Evolutionary conservation across 2,888 invertebrate species (phyloP).

Genomic region (Amorpha juglandis): DNA sequence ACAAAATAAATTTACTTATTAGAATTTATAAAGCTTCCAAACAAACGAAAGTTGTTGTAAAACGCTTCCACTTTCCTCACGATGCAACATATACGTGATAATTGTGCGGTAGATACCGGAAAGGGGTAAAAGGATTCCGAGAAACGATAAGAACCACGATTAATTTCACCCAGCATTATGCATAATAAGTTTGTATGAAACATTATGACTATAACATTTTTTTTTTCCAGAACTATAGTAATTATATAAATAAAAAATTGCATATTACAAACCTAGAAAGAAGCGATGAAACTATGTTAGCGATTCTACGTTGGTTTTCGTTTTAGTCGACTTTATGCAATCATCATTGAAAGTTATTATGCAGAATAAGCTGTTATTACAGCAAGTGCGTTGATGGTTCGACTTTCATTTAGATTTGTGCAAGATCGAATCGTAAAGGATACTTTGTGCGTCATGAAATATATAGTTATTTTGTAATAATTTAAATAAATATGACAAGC

Average conservation of each 20-base stretch:
- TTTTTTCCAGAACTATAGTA: too few relatives aligned
- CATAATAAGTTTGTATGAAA: conserved; percentile 36
- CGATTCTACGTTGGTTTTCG: background rate
- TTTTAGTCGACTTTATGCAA: conserved; percentile 5
- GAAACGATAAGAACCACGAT: conserved; percentile 58
- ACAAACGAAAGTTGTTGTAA: background rate
- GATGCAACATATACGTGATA: conserved; percentile 46
- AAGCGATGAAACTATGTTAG: background rate
- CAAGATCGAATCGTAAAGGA: background rate
- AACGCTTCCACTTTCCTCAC: conserved; percentile 6
- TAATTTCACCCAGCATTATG: conserved; percentile 38
- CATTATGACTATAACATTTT: too few relatives aligned
- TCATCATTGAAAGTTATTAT: conserved; percentile 2
- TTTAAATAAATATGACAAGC: background rate
- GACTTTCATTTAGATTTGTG: conserved; percentile 7
- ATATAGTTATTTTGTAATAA: background rate
- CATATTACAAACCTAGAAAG: too few relatives aligned
- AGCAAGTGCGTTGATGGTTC: conserved; percentile 3
- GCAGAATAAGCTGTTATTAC: conserved; percentile 6
- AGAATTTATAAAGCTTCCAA: background rate
- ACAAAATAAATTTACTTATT: background rate
- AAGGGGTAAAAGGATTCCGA: conserved; percentile 59
- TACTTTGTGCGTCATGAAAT: background rate
- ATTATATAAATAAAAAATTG: too few relatives aligned
- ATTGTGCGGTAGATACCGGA: conserved; percentile 41